Evolutionary conservation across 1,140 invertebrate species (phyloP).

Genomic region (Danaus plexippus): DNA sequence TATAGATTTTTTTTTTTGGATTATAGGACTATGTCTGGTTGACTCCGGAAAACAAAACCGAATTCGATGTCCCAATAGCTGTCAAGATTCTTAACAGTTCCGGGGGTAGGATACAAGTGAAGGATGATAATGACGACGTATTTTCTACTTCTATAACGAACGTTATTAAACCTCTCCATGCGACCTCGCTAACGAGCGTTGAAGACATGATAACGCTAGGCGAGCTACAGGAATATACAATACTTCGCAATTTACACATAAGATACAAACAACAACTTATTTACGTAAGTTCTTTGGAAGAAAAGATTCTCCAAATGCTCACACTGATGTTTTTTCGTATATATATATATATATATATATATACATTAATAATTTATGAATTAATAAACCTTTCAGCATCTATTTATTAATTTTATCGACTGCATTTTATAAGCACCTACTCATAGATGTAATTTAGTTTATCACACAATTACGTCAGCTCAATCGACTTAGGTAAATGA

Average conservation of each 20-base stretch:
- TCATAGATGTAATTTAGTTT: slow-evolving; percentile 1
- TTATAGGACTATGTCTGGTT: slow-evolving; percentile 87
- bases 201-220: slow-evolving; percentile 96
- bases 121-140: slow-evolving; percentile 85
- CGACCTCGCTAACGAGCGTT: slow-evolving; percentile 86
- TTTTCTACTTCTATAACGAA: slow-evolving; percentile 69
- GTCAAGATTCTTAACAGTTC: slow-evolving; percentile 84
- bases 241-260: slow-evolving; percentile 92
- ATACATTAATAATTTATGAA: too few species aligned
- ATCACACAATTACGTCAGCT: not conserved
- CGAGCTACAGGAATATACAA: slow-evolving; percentile 93
- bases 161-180: slow-evolving; percentile 87
- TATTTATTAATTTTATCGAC: too few species aligned
- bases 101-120: slow-evolving; percentile 82
- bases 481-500: not conserved
- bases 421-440: not conserved
- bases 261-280: slow-evolving; percentile 91
- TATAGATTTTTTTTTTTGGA: not conserved
- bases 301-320: not conserved
- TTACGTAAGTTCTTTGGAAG: slow-evolving; percentile 79
- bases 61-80: slow-evolving; percentile 89
- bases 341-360: not conserved
- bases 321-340: not conserved
- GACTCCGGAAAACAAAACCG: slow-evolving; percentile 78
- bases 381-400: too few species aligned